Evolutionary conservation across 2,888 invertebrate genomes (phyloP).

Genomic region (Pachycephus smyrnensis): DNA sequence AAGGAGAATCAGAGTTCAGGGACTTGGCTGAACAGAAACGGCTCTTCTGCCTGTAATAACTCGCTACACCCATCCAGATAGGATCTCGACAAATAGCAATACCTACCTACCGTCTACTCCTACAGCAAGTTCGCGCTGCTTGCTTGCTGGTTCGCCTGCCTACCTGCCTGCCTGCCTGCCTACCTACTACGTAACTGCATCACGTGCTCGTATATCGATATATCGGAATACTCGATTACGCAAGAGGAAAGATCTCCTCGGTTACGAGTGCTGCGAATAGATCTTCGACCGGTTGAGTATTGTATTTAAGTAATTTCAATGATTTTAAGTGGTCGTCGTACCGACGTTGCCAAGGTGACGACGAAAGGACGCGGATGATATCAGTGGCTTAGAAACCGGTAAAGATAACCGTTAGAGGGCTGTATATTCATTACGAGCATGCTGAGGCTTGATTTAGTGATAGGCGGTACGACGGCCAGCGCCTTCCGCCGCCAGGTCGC

Average conservation of each 20-base stretch:
- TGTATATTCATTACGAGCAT: background rate
- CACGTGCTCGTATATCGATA: background rate
- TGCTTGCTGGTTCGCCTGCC: background rate
- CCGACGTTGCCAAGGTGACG: background rate
- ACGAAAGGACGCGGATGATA: background rate
- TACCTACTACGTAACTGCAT: conserved; percentile 10
- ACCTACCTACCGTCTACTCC: conserved; percentile 44
- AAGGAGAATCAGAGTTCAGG: conserved; percentile 32
- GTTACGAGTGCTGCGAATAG: background rate
- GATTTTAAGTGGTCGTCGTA: background rate
- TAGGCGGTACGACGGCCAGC: conserved; percentile 19
- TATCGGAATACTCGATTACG: conserved; percentile 11
- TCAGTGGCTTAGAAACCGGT: background rate
- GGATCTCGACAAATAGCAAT: conserved; percentile 62
- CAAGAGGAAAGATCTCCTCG: conserved; percentile 6
- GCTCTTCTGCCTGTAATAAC: conserved; percentile 57
- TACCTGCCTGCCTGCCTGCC: no score
- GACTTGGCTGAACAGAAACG: conserved; percentile 39
- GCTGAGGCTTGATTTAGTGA: conserved; percentile 27
- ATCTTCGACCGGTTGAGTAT: background rate
- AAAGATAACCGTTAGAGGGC: background rate
- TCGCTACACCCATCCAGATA: conserved; percentile 59
- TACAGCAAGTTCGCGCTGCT: conserved; percentile 7
- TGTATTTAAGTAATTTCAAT: background rate
- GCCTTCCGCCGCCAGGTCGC: conserved; percentile 25